Evolutionary conservation across 2,113 vertebrate genomes (phyloP), one percentile per base, ranked within the genome.

Genomic region (Donacobius atricapilla): DNA sequence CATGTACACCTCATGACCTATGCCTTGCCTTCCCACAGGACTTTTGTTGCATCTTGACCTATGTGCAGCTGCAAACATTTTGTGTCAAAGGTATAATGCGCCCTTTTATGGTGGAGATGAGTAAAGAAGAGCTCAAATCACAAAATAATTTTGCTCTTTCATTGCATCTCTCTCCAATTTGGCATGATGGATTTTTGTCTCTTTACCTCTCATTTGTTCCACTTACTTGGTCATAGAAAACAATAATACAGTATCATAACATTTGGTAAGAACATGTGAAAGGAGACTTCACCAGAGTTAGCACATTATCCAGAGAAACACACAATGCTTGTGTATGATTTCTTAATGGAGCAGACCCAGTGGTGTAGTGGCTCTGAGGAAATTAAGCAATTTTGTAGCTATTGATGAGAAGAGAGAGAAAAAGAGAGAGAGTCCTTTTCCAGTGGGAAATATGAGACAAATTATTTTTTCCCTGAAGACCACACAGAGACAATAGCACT

Each of bases 401-500:
- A 40, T 51, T 66, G 50, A 77, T 90, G 71, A 92, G 58, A 80
- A 89, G 24, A 81, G 21, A 82, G 19, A 75, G 9, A 48, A 42
- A 81, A 42, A 54, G 16, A 57, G n/a, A 78, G 31, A 69, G 39
- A 47, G 25, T 51, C 70, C 11, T 75, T 94, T 83, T 83, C 72
- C 64, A 77, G 40, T 56, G 61, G 80, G 76, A 83, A 94, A 86
- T 86, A 90, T 10, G 16, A 83, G 93, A 71, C 35, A 58, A 93
- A 92, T 89, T 48, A 39, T 86, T 92, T 91, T 89, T 91, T 56
- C 85, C 48, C 30, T 75, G 40, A 86, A 83, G 68, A 94, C 27
- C 60, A 58, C 3, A 3, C 71, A 90, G 35, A 90, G 57, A 65
- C 44, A 94, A 85, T 88, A 88, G 69, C 19, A 90, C 30, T 0